Evolutionary conservation across 2,113 vertebrate species (phyloP).

Genomic region (Hippolais icterina): DNA sequence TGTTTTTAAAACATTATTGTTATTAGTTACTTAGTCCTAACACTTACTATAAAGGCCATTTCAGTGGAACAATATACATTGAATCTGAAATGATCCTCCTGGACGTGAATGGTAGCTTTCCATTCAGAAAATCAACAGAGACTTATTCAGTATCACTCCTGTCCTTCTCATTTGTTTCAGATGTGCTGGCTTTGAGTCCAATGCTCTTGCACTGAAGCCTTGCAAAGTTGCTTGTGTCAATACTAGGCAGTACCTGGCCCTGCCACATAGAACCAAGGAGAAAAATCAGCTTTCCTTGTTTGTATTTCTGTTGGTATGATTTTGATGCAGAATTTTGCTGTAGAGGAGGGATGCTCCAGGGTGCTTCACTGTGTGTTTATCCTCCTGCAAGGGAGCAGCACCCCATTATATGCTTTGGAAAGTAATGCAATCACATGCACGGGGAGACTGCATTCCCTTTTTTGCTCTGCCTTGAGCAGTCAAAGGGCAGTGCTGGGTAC

Average conservation of each 20-base stretch:
- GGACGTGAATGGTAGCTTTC: neutral
- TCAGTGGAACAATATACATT: neutral
- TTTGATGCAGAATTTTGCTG: neutral
- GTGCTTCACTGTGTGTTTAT: neutral
- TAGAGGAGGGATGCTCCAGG: neutral
- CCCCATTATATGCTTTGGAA: neutral
- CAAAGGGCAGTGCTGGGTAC: fast-evolving
- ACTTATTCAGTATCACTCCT: neutral
- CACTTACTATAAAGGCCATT: neutral
- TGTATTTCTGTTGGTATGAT: neutral
- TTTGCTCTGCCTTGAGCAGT: neutral
- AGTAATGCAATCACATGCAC: neutral
- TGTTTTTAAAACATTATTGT: neutral
- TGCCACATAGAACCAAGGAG: neutral
- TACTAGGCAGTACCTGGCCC: no score
- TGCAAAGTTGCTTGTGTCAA: neutral
- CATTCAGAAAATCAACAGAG: neutral
- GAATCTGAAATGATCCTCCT: neutral
- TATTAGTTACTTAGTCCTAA: neutral
- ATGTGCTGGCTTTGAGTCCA: neutral
- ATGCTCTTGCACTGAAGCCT: neutral
- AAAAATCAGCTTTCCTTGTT: neutral
- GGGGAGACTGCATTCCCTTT: neutral
- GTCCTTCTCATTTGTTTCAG: neutral
- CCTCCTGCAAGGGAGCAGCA: neutral